Evolutionary conservation across 2,113 vertebrate genomes (phyloP), one percentile per base, ranked within the genome.

Genomic region (Poeciliopsis occidentalis): DNA sequence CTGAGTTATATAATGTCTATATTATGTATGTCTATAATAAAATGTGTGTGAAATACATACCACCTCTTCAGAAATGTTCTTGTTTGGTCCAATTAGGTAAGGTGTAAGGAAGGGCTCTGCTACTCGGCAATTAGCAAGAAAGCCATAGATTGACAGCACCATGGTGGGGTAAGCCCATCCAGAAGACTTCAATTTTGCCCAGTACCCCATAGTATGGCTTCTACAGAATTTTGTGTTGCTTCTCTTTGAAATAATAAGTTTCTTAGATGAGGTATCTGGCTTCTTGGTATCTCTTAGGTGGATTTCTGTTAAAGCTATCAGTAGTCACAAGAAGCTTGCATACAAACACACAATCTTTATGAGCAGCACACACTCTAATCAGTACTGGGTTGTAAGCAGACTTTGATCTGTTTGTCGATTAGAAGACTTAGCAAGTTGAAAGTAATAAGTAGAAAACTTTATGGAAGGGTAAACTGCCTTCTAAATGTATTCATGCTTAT

Each of bases 31-130:
- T 37, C 2, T 37, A 60, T 73, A 27, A 10, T 30, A 15, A 13
- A 27, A 37, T 62, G 31, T 73, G 30, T 67, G 26, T 39, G 66
- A 19, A 30, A 5, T 67, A 60, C 88, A 89, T 90, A 93, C 93
- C 89, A 90, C 88, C 81, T 91, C 89, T 81, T 81, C 90, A 6
- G 94, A 94, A 64, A 95, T 92, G 85, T 95, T 94, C 85, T 94
- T 94, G 78, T 88, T 31, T 27, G 93, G 91, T 71, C 92, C 94
- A 76, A 94, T 91, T 22, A 95, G 73, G 73, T 95, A 95, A 10
- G 93, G 92, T 24, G 91, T 92, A 10, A 94, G 83, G 63, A 94
- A 95, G 12, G 94, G 94, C 70, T 95, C 93, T 65, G 93, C 92
- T 12, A 92, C 87, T 78, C 91, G 90, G 73, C 91, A 94, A 78